phyloP scores from a whole-genome alignment of 2,888 invertebrate species.

The Linyphia triangularis region DNA sequence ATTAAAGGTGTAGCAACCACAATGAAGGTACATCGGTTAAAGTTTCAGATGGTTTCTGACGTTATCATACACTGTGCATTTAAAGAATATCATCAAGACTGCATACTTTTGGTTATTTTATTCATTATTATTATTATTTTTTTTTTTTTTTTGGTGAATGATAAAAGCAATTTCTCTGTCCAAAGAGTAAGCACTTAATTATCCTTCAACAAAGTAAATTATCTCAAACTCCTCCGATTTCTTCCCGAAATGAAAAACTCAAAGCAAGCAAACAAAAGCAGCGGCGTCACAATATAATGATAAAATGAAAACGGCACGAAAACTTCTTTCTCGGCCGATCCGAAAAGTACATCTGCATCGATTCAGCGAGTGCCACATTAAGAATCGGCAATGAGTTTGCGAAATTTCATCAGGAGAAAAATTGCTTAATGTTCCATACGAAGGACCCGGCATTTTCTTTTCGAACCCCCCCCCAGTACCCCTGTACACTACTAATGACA shows the following conservation, averaged over 20 bases:
- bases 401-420: slow-evolving; percentile 72
- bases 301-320: slow-evolving; percentile 26
- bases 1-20: too few species aligned
- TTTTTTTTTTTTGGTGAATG: too few species aligned
- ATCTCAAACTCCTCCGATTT: slow-evolving; percentile 1
- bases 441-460: slow-evolving; percentile 45
- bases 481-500: slow-evolving; percentile 63
- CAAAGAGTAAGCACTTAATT: too few species aligned
- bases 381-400: slow-evolving; percentile 74
- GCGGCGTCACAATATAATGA: slow-evolving; percentile 32
- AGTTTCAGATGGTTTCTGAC: too few species aligned
- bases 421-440: slow-evolving; percentile 73
- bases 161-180: too few species aligned
- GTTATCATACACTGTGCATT: too few species aligned
- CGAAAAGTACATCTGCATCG: slow-evolving; percentile 51
- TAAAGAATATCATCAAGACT: too few species aligned
- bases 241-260: background rate
- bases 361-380: slow-evolving; percentile 60
- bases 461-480: slow-evolving; percentile 26
- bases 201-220: too few species aligned
- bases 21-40: too few species aligned
- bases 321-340: background rate
- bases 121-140: too few species aligned
- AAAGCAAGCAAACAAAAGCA: slow-evolving; percentile 14
- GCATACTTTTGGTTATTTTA: too few species aligned